A percentile compares a stretch with the other conserved stretches of the same genome.
Conservation (phyloP, 2,888 invertebrate species). For the Nomada fucata region DNA sequence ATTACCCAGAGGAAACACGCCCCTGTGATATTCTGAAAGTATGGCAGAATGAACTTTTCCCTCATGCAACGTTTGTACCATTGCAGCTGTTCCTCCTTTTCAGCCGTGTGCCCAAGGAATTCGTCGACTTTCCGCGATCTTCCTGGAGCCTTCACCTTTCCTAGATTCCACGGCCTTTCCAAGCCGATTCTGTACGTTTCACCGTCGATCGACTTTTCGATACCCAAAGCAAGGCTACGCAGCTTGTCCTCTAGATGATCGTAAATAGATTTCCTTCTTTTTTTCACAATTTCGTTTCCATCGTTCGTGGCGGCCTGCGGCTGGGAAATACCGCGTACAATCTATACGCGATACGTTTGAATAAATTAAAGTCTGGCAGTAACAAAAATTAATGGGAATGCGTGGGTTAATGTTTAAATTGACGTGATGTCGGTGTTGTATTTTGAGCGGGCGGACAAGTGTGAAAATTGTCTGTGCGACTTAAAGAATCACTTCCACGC, state of each 20-base stretch:
- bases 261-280: constrained; percentile 17
- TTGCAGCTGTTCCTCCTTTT: constrained; percentile 54
- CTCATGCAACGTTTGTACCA: constrained; percentile 74
- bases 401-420: no score
- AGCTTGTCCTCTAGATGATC: constrained; percentile 40
- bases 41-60: constrained; percentile 69
- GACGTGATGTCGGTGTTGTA: no score
- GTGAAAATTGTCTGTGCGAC: neutral
- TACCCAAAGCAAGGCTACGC: constrained; percentile 62
- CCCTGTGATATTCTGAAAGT: constrained; percentile 69
- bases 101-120: constrained; percentile 42
- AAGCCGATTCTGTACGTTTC: constrained; percentile 58
- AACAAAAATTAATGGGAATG: no score
- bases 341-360: constrained; percentile 1
- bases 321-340: neutral
- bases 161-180: constrained; percentile 17
- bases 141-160: constrained; percentile 23
- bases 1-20: constrained; percentile 70
- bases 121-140: constrained; percentile 44
- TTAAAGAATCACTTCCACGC: no score
- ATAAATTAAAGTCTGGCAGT: neutral
- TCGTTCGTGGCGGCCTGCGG: neutral
- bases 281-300: neutral
- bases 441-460: neutral
- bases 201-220: constrained; percentile 60